Evolutionary conservation across 1,140 invertebrate species (phyloP).

Genomic region (Tetramorium alpestre): DNA sequence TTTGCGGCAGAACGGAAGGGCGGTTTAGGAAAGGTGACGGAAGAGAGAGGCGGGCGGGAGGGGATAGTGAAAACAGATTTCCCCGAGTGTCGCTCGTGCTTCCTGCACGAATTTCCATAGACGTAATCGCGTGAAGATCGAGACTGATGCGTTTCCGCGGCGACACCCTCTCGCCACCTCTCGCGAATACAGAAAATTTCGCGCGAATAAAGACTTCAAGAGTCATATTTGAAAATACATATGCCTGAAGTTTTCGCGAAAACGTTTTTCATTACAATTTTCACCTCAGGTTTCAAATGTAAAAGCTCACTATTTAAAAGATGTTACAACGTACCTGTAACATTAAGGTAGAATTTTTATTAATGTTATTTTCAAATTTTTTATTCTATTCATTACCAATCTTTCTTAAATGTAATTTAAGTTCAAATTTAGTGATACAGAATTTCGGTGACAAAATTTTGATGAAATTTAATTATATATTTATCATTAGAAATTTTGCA

Average conservation of each 20-base stretch:
- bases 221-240: not conserved
- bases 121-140: slow-evolving; percentile 51
- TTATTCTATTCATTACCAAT: not conserved
- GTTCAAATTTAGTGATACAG: not conserved
- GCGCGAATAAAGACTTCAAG: slow-evolving; percentile 24
- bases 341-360: not conserved
- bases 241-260: not conserved
- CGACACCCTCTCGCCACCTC: not conserved
- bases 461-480: not conserved
- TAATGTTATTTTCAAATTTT: not conserved
- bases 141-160: slow-evolving; percentile 20
- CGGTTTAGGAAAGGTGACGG: not conserved
- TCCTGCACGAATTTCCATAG: slow-evolving; percentile 38
- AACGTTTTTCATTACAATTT: not conserved
- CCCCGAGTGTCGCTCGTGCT: slow-evolving; percentile 37
- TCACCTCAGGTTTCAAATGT: not conserved
- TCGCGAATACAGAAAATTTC: slow-evolving; percentile 41
- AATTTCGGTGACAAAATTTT: not conserved
- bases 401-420: not conserved
- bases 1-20: not conserved
- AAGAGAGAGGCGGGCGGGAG: not conserved
- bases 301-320: not conserved
- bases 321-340: not conserved
- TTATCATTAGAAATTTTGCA: not conserved
- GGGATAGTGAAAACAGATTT: slow-evolving; percentile 64